A percentile compares a stretch with the other conserved stretches of the same genome.
These are phyloP conservation scores for Oryzaephilus surinamensis DNA, from an alignment of 1,140 invertebrate genomes.

Conservation along the genomic window DNA sequence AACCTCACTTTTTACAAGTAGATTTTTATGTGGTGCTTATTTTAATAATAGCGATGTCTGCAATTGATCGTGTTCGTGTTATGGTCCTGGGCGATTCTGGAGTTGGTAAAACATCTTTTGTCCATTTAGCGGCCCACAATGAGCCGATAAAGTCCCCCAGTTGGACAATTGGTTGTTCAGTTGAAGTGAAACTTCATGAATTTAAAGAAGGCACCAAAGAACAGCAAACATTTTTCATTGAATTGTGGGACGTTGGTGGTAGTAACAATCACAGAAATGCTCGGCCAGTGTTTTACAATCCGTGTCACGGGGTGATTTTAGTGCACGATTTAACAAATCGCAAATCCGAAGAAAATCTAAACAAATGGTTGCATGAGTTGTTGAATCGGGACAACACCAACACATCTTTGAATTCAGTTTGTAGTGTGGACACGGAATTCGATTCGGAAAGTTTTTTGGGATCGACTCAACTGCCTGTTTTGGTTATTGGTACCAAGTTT, in stretches of 20 bases:
- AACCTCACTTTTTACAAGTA: too few relatives aligned
- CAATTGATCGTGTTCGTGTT: conserved; percentile 80
- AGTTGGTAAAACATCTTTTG: conserved; percentile 93
- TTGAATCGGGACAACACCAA: conserved; percentile 63
- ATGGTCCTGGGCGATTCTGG: conserved; percentile 89
- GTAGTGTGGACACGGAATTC: conserved; percentile 52
- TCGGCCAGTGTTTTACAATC: conserved; percentile 84
- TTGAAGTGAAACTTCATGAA: conserved; percentile 92
- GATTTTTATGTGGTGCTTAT: too few relatives aligned
- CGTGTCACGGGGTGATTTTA: conserved; percentile 74
- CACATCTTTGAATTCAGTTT: conserved; percentile 20
- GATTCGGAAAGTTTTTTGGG: conserved; percentile 89
- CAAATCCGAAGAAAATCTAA: conserved; percentile 88
- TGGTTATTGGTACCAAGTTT: conserved; percentile 87
- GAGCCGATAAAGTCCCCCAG: conserved; percentile 72
- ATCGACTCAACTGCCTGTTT: conserved; percentile 73
- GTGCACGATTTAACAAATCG: conserved; percentile 94
- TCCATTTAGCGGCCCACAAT: conserved; percentile 82
- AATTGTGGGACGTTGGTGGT: conserved; percentile 94
- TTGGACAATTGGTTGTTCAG: conserved; percentile 91
- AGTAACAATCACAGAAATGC: conserved; percentile 86
- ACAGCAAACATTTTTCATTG: conserved; percentile 87
- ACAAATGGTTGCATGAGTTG: conserved; percentile 88
- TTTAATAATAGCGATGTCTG: conserved; percentile 50
- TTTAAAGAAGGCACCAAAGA: conserved; percentile 88